A percentile compares a stretch with the other conserved stretches of the same genome.
Evolutionary conservation across 2,113 vertebrate genomes (phyloP).

Genomic region (Gyps fulvus): DNA sequence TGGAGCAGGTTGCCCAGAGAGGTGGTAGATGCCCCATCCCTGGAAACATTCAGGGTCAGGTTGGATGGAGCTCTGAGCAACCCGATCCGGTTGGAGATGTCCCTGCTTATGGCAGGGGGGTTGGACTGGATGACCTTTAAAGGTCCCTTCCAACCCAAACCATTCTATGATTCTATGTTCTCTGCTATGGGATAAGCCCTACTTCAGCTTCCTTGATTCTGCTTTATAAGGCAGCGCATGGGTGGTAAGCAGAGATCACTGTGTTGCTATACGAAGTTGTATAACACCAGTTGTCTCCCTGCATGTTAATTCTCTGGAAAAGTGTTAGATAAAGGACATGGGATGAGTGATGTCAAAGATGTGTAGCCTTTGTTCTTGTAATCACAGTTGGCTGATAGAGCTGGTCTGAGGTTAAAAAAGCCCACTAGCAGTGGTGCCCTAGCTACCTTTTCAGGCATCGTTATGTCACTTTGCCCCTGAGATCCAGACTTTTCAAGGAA

Average conservation of each 20-base stretch:
- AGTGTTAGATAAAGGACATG: background rate
- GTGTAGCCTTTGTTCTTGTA: background rate
- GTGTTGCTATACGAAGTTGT: background rate
- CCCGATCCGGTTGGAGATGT: background rate
- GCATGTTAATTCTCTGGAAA: background rate
- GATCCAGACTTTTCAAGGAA: background rate
- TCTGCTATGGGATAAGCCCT: background rate
- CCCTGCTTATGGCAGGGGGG: too few relatives aligned
- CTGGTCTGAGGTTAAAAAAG: background rate
- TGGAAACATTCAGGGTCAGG: background rate
- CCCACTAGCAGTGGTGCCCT: too few relatives aligned
- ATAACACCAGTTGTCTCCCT: background rate
- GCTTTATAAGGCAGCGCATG: background rate
- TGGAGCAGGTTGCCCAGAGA: background rate
- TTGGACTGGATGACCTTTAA: too few relatives aligned
- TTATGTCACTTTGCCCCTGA: background rate
- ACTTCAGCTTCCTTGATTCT: background rate
- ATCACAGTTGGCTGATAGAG: background rate
- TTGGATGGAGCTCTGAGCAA: background rate
- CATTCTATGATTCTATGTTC: background rate
- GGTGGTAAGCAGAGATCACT: background rate
- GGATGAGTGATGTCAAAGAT: background rate
- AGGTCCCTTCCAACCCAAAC: background rate
- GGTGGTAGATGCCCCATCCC: background rate
- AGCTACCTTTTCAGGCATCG: background rate